A percentile compares a stretch with the other conserved stretches of the same genome.
Conservation (phyloP, 2,113 vertebrate genomes). For the Delphinus delphis region DNA sequence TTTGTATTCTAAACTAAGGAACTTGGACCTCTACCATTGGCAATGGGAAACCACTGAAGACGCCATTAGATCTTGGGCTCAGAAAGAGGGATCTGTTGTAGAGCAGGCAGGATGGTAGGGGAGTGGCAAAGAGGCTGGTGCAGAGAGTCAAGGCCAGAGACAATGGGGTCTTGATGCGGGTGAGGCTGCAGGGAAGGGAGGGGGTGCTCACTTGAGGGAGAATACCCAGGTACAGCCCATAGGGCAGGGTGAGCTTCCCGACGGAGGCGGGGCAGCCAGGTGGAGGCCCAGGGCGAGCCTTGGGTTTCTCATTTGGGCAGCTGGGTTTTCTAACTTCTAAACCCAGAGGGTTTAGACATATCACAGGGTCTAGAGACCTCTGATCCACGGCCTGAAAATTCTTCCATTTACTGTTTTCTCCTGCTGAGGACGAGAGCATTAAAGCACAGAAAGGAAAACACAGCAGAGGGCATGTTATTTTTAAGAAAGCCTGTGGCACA, state of each 20-base stretch:
- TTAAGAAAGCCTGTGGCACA: conserved; percentile 1
- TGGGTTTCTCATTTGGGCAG: not conserved
- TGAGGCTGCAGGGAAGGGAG: not conserved
- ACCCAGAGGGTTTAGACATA: not conserved
- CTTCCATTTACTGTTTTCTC: not conserved
- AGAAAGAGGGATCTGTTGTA: not conserved
- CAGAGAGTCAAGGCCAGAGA: not conserved
- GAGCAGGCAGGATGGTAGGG: not conserved
- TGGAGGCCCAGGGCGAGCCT: fast-evolving
- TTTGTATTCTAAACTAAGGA: not conserved
- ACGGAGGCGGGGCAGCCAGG: not conserved
- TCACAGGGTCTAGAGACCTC: too few relatives aligned
- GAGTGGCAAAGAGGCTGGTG: fast-evolving
- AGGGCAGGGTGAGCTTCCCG: too few relatives aligned
- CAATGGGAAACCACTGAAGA: fast-evolving
- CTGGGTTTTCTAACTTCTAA: not conserved
- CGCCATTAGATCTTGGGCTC: not conserved
- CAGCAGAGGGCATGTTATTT: not conserved
- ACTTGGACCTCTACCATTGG: not conserved
- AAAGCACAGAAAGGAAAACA: not conserved
- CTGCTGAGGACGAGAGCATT: not conserved
- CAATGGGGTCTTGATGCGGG: too few relatives aligned
- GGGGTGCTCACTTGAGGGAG: not conserved
- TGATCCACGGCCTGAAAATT: not conserved
- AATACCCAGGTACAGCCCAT: not conserved